A percentile compares a stretch with the other conserved stretches of the same genome.
Conservation (phyloP, 2,888 invertebrate genomes). For the Acronicta psi region DNA sequence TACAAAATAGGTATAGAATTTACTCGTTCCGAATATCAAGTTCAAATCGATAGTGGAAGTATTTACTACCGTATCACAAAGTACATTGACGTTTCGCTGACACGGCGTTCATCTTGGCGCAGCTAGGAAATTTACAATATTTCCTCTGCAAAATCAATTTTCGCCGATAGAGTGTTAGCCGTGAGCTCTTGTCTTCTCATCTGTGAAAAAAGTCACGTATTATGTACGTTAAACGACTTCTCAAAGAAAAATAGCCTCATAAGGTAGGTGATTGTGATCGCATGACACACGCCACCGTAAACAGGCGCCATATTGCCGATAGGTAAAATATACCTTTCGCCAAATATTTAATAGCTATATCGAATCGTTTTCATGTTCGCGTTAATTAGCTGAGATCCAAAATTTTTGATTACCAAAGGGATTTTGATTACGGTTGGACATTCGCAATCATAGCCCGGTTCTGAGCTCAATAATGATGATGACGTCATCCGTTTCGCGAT, state of each 20-base stretch:
- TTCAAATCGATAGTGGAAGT: constrained; percentile 56
- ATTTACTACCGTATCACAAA: constrained; percentile 56
- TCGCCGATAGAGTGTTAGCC: constrained; percentile 75
- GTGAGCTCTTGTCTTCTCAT: constrained; percentile 69
- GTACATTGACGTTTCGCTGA: constrained; percentile 65
- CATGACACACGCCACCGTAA: constrained; percentile 38
- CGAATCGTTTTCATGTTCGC: constrained; percentile 48
- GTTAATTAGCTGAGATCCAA: constrained; percentile 53
- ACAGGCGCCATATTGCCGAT: constrained; percentile 30
- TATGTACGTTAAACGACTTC: constrained; percentile 71
- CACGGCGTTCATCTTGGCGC: constrained; percentile 60
- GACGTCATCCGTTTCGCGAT: constrained; percentile 55
- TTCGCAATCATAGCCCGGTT: constrained; percentile 55
- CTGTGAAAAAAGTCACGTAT: constrained; percentile 82
- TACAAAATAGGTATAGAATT: too few relatives aligned
- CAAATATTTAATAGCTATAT: constrained; percentile 35
- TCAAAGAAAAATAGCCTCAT: constrained; percentile 71
- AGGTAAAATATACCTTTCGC: constrained; percentile 32
- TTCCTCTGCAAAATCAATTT: constrained; percentile 82
- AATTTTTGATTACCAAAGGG: constrained; percentile 52
- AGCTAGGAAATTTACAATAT: constrained; percentile 80
- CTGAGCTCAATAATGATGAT: constrained; percentile 61
- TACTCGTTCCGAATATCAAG: constrained; percentile 28
- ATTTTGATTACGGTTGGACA: constrained; percentile 57
- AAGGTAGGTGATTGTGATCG: constrained; percentile 67